Evolutionary conservation across 2,113 vertebrate genomes (phyloP), one percentile per base, ranked within the genome.

Genomic region (Bothrops jararaca): DNA sequence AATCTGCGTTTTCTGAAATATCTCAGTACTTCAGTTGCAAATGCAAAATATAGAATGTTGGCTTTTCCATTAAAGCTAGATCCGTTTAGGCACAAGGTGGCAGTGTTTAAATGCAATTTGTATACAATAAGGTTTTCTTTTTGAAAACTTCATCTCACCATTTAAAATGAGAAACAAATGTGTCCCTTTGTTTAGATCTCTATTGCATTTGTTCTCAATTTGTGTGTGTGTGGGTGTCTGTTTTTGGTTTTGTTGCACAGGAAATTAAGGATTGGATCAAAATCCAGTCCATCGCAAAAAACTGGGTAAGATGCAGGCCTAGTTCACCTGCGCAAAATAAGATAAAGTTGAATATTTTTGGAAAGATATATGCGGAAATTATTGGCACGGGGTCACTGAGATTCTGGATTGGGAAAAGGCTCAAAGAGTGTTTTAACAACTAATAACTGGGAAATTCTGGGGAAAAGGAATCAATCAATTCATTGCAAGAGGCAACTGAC

Each of bases 31-130:
- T 39, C 74, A 22, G 18, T 80, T 80, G 74, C 74, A 80, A 80
- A 42, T 80, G 34, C 18, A 42, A 39, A 80, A 80, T 57, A 45
- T 20, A 58, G 88, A 45, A 18, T 5, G 34, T 89, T 5, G 88
- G 20, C 39, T 39, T 57, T 60, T 89, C 26, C 7, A 60, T 58
- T 91, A 58, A 93, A 34, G 74, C 0, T 0, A 18, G 92, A 53
- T 94, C 57, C 0, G 0, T 85, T 92, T 20, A 45, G 92, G 94
- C 97, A 97, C 96, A 95, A 97, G 97, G 93, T 97, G 97, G 97
- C 97, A 97, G 94, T 97, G 93, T 97, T 91, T 90, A 93, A 96
- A 85, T 95, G 29, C 64, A 89, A 3, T 80, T 80, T 80, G 39
- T 80, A 80, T 22, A 80, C 89, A 26, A 69, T 12, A 24, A 88